Conservation (phyloP, 92 coral and sea anemone genomes). For the Palythoa grandis region DNA sequence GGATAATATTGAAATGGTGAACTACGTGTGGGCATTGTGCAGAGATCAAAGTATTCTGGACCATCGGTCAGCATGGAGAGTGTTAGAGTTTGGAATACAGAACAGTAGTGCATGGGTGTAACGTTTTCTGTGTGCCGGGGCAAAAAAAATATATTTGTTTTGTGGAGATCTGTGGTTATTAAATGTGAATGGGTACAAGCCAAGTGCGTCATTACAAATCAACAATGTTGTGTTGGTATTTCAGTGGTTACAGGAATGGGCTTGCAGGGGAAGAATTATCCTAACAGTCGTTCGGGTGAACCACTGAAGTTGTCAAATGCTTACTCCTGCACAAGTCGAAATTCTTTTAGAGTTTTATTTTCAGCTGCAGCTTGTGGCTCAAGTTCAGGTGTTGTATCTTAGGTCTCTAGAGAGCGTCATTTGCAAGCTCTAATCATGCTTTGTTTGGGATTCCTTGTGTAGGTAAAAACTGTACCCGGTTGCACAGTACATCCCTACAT, state of each 20-base stretch:
- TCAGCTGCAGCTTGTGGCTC: too few species aligned
- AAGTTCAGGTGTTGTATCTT: too few species aligned
- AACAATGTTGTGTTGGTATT: not conserved
- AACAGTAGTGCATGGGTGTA: constrained; percentile 86
- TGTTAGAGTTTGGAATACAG: constrained; percentile 95
- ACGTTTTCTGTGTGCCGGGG: not conserved
- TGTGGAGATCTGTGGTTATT: not conserved
- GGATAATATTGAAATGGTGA: constrained; percentile 93
- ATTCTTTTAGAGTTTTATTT: too few species aligned
- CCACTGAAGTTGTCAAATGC: too few species aligned
- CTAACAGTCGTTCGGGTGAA: too few species aligned
- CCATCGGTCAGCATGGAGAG: constrained; percentile 96
- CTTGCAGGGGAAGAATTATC: not conserved
- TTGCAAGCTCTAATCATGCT: too few species aligned
- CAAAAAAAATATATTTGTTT: not conserved
- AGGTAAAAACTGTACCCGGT: too few species aligned
- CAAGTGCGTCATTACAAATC: too few species aligned
- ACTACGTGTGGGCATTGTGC: constrained; percentile 99
- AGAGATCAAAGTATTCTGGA: constrained; percentile 94
- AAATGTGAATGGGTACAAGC: not conserved
- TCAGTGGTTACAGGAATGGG: not conserved
- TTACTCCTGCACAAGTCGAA: too few species aligned
- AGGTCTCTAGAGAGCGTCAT: too few species aligned
- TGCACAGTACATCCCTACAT: too few species aligned
- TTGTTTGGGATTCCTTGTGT: too few species aligned